A percentile compares a stretch with the other conserved stretches of the same genome.
phyloP scores from a whole-genome alignment of 2,797 vertebrate genomes.

The Nannoperca obscura region DNA sequence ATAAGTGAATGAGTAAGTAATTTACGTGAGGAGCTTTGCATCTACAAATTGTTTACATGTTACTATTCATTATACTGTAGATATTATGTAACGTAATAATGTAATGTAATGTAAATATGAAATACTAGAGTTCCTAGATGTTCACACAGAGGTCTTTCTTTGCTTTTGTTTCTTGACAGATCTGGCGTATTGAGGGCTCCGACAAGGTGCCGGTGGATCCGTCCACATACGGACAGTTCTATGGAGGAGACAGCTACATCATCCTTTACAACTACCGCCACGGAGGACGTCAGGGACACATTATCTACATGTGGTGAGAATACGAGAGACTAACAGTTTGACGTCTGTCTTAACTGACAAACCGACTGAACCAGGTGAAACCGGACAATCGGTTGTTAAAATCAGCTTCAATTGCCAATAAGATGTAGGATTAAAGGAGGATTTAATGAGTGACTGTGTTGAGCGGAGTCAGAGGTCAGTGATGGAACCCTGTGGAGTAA shows the following conservation, averaged over 20 bases:
- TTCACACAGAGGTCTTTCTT: background rate
- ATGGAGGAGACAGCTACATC: slow-evolving; percentile 98
- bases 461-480: too few relatives aligned
- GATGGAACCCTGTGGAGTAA: too few relatives aligned
- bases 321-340: background rate
- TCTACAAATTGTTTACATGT: background rate
- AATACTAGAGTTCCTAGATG: too few relatives aligned
- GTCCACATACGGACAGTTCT: slow-evolving; percentile 92
- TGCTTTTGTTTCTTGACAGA: slow-evolving; percentile 78
- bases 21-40: background rate
- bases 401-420: background rate
- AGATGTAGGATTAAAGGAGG: background rate
- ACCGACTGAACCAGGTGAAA: too few relatives aligned
- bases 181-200: slow-evolving; percentile 95
- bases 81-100: background rate
- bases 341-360: background rate
- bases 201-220: slow-evolving; percentile 90
- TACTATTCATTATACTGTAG: background rate
- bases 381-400: too few relatives aligned
- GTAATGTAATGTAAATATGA: background rate
- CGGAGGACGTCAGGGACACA: slow-evolving; percentile 90
- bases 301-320: slow-evolving; percentile 97
- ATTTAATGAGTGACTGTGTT: background rate
- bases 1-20: background rate
- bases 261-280: slow-evolving; percentile 93